A percentile compares a stretch with the other conserved stretches of the same genome.
phyloP scores from a whole-genome alignment of 2,888 invertebrate species.

The Odontothrips loti region DNA sequence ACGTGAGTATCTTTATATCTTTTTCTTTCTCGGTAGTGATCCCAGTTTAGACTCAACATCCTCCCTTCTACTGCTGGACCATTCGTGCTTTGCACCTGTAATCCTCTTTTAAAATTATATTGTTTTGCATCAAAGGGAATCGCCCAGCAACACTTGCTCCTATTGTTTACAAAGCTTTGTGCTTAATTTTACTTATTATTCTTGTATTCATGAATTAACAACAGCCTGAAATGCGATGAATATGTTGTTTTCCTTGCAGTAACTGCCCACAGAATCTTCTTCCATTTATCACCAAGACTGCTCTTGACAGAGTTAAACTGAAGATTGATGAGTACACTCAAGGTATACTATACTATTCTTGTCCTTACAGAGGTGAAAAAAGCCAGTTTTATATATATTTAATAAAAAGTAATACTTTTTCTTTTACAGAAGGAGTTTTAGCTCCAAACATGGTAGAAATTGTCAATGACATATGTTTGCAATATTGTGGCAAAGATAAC shows the following conservation, averaged over 20 bases:
- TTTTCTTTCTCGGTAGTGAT: background rate
- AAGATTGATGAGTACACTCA: constrained; percentile 46
- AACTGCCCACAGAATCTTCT: constrained; percentile 62
- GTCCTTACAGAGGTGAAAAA: background rate
- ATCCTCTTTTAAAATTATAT: background rate
- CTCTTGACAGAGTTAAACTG: constrained; percentile 51
- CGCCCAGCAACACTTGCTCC: no score
- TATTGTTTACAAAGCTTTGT: no score
- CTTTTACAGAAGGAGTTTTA: background rate
- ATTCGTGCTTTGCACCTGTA: background rate
- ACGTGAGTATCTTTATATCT: background rate
- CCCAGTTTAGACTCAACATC: background rate
- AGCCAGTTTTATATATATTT: background rate
- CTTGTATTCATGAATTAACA: no score
- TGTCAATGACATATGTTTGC: background rate
- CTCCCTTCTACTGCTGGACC: background rate
- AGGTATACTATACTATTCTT: background rate
- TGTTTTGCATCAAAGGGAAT: background rate
- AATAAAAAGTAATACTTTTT: background rate
- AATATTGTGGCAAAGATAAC: background rate
- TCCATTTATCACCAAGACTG: constrained; percentile 43
- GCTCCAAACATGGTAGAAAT: constrained; percentile 20
- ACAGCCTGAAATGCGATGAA: no score
- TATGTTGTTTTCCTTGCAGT: constrained; percentile 47
- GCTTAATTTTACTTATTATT: no score